Conservation (phyloP, 2,113 vertebrate species). For the Erythrocercus mccallii region DNA sequence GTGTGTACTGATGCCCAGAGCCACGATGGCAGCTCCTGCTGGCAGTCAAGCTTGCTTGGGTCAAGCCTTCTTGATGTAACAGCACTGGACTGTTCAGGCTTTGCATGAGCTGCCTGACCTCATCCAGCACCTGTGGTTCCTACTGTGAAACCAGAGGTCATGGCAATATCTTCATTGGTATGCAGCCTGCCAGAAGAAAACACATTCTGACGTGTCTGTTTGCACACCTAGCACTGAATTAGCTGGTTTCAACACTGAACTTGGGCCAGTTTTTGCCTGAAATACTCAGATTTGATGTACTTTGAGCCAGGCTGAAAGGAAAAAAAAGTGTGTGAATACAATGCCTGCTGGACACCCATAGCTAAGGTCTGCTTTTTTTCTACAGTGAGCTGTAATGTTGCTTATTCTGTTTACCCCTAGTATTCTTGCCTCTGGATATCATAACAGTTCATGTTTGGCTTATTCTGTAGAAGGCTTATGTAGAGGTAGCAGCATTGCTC, state of each 20-base stretch:
- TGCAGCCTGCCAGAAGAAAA: background rate
- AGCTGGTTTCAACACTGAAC: background rate
- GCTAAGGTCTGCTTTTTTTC: background rate
- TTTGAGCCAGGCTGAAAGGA: background rate
- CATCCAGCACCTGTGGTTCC: background rate
- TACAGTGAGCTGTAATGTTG: background rate
- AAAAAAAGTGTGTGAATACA: background rate
- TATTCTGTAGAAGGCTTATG: background rate
- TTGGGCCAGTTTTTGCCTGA: background rate
- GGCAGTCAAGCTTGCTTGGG: background rate
- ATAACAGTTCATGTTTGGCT: background rate
- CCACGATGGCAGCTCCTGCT: background rate
- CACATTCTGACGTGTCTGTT: background rate
- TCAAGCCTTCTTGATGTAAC: background rate
- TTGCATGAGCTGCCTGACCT: background rate
- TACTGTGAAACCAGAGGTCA: background rate
- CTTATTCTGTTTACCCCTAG: background rate
- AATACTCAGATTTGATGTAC: background rate
- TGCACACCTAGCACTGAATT: background rate
- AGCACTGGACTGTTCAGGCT: background rate
- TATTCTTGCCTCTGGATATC: background rate
- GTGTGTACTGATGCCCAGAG: background rate
- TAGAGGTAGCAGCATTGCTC: background rate
- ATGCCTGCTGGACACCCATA: background rate
- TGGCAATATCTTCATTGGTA: background rate